Percentiles rank a stretch among this genome's conserved stretches.
These are phyloP conservation scores for Eupithecia insigniata DNA, from an alignment of 2,888 invertebrate genomes.

Conservation along the genomic window DNA sequence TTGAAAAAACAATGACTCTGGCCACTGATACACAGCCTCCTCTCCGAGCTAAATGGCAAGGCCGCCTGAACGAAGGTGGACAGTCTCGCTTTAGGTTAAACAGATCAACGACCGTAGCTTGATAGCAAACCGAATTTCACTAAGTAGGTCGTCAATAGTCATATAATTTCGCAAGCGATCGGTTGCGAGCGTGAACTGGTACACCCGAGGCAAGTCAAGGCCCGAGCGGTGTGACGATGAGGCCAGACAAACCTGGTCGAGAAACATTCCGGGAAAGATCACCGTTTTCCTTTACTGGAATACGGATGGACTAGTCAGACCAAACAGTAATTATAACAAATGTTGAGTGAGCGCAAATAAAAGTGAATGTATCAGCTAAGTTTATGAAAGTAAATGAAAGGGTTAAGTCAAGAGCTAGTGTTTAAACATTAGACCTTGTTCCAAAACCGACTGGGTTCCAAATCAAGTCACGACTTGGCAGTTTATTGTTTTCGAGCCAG, in stretches of 20 bases:
- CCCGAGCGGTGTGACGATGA: conserved; percentile 60
- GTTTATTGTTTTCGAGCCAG: conserved; percentile 21
- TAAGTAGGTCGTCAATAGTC: conserved; percentile 74
- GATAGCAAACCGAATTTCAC: conserved; percentile 76
- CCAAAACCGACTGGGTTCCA: conserved; percentile 12
- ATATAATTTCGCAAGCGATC: conserved; percentile 82
- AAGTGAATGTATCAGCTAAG: conserved; percentile 23
- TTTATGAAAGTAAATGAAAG: conserved; percentile 30
- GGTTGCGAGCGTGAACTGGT: conserved; percentile 81
- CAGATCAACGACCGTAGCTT: conserved; percentile 66
- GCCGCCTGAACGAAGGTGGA: conserved; percentile 42
- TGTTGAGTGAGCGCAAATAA: conserved; percentile 4
- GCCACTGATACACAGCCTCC: conserved; percentile 50
- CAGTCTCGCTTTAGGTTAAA: conserved; percentile 63
- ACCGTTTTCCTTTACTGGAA: background rate
- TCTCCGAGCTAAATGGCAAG: conserved; percentile 55
- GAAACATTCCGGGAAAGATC: conserved; percentile 12
- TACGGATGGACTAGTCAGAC: background rate
- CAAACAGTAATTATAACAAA: conserved; percentile 1
- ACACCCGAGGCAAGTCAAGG: conserved; percentile 79
- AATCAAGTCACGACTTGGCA: conserved; percentile 23
- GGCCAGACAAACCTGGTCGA: conserved; percentile 48
- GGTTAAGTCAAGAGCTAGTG: conserved; percentile 16
- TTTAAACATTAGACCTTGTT: conserved; percentile 20
- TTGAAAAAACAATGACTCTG: conserved; percentile 50